phyloP scores from a whole-genome alignment of 2,797 vertebrate genomes.

The Fratercula arctica region DNA sequence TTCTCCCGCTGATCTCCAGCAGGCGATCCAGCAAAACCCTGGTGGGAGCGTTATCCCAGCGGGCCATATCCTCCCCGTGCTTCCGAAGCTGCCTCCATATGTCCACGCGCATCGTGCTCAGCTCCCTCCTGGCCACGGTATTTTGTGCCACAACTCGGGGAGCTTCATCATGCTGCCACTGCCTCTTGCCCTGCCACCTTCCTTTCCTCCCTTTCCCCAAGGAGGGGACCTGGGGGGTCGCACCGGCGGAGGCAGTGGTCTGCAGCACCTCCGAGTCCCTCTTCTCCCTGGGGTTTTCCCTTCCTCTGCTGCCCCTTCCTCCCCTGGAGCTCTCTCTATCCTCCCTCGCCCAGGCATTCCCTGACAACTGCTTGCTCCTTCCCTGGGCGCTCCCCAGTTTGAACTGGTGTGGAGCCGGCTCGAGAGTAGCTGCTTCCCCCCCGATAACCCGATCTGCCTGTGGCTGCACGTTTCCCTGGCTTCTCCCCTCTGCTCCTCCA shows the following conservation, averaged over 20 bases:
- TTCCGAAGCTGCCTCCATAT: slow-evolving; percentile 53
- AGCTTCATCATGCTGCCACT: not conserved
- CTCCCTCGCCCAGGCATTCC: not conserved
- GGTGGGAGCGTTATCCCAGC: slow-evolving; percentile 39
- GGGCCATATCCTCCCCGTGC: slow-evolving; percentile 33
- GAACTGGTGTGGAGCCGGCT: not conserved
- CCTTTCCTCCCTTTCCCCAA: not conserved
- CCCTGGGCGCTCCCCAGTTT: not conserved
- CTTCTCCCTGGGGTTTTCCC: not conserved
- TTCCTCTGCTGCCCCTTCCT: not conserved
- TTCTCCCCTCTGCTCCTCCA: not conserved
- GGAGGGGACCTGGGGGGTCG: not conserved
- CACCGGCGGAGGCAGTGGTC: fast-evolving
- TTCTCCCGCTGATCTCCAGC: not conserved
- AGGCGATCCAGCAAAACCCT: slow-evolving; percentile 41
- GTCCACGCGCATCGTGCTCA: not conserved
- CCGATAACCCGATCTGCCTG: not conserved
- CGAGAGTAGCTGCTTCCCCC: not conserved
- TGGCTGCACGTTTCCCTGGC: not conserved
- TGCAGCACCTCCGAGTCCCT: not conserved
- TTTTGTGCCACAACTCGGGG: not conserved
- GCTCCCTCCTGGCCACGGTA: not conserved
- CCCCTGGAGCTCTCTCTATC: fast-evolving
- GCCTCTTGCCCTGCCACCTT: slow-evolving; percentile 6
- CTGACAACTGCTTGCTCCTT: not conserved